A percentile compares a stretch with the other conserved stretches of the same genome.
These are phyloP conservation scores for Nothoprocta pentlandii DNA, from an alignment of 2,113 vertebrate species.

Conservation along the genomic window DNA sequence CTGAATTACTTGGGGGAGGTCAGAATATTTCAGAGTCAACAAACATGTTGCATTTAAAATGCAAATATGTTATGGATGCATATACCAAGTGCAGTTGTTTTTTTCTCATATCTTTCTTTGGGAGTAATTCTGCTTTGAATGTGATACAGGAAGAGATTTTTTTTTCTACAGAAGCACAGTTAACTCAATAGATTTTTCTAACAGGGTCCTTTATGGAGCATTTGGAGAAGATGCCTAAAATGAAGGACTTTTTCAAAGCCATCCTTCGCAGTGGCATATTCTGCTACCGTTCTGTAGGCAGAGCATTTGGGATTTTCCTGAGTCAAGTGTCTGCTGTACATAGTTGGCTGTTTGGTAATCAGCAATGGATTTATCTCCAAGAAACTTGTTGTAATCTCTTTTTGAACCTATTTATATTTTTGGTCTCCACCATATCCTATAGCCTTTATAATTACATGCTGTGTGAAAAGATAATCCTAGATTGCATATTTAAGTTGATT, in stretches of 20 bases:
- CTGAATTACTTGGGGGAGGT: conserved; percentile 10
- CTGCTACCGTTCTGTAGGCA: neutral
- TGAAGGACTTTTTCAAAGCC: neutral
- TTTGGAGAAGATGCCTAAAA: conserved; percentile 6
- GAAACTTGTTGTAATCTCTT: neutral
- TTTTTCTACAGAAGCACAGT: neutral
- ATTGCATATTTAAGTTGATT: neutral
- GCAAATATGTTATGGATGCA: neutral
- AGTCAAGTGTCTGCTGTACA: accelerated
- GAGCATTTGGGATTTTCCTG: neutral
- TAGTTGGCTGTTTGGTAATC: neutral
- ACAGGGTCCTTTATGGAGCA: neutral
- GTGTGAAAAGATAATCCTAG: neutral
- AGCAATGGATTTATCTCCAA: neutral
- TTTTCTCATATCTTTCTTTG: conserved; percentile 7
- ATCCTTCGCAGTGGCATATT: neutral
- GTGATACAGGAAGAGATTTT: neutral
- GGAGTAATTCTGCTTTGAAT: neutral
- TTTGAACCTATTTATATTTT: neutral
- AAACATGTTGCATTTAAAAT: conserved; percentile 44
- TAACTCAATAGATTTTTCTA: neutral
- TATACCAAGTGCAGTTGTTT: conserved; percentile 1
- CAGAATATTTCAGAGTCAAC: conserved; percentile 26
- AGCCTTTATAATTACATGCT: neutral
- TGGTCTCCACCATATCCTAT: neutral